Evolutionary conservation across 2,113 vertebrate species (phyloP).

Genomic region (Mirounga angustirostris): DNA sequence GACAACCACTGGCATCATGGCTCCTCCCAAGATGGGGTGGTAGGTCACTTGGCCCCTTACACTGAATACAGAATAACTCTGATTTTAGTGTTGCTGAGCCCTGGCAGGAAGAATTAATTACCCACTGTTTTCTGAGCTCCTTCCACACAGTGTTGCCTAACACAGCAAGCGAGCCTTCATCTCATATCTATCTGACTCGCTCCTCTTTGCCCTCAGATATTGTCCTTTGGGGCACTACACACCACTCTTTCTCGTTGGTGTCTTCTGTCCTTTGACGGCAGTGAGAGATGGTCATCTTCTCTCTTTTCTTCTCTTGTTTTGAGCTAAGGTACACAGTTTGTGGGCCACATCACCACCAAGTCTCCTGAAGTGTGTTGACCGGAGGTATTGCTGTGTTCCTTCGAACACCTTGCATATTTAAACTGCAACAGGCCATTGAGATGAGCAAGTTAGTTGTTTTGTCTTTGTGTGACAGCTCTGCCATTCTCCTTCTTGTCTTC

Average conservation of each 20-base stretch:
- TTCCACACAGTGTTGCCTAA: background rate
- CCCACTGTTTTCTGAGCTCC: background rate
- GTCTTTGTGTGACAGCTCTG: background rate
- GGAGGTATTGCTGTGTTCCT: background rate
- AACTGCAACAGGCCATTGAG: background rate
- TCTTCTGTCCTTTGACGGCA: background rate
- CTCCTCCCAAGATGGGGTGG: background rate
- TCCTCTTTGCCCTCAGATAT: background rate
- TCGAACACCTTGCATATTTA: background rate
- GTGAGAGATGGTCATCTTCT: background rate
- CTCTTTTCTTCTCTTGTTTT: background rate
- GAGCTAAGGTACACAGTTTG: background rate
- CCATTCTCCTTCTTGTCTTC: background rate
- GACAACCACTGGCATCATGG: fast-evolving
- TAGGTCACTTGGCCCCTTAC: background rate
- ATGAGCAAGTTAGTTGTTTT: background rate
- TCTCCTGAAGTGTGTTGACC: background rate
- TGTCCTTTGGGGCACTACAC: background rate
- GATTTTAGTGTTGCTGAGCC: background rate
- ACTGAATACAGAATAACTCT: background rate
- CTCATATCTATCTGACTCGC: too few species aligned
- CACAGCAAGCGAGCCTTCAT: too few species aligned
- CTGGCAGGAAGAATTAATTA: background rate
- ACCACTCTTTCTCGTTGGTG: background rate
- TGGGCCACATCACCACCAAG: background rate